Conservation (phyloP, 2,113 vertebrate genomes). For the Fregata magnificens region DNA sequence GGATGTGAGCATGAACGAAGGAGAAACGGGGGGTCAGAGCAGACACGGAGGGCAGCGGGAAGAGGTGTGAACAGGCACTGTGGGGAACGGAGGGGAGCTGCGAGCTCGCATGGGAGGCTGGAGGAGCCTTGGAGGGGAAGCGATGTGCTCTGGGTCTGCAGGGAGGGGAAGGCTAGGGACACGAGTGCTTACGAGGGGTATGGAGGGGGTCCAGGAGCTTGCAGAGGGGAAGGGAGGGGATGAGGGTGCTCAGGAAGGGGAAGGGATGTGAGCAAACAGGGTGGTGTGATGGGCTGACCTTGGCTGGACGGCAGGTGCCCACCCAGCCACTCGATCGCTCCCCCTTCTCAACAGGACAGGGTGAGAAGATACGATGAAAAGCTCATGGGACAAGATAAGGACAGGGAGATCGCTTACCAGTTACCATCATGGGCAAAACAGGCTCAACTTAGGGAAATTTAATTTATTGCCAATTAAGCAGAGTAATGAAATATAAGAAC, state of each 20-base stretch:
- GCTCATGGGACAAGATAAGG: background rate
- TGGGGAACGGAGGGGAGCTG: background rate
- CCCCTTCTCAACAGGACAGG: background rate
- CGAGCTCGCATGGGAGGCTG: rapidly evolving
- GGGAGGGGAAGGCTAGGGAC: background rate
- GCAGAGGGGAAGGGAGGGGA: background rate
- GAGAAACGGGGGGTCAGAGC: background rate
- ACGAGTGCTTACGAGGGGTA: background rate
- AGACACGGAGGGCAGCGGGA: background rate
- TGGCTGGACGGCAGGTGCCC: background rate
- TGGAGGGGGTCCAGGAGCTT: background rate
- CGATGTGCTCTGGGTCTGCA: background rate
- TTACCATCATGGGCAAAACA: background rate
- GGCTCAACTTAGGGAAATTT: background rate
- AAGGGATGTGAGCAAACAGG: background rate
- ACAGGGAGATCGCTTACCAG: background rate
- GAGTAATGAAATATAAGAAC: background rate
- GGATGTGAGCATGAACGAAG: background rate
- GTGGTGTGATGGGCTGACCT: background rate
- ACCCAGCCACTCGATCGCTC: background rate
- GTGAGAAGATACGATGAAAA: too few species aligned
- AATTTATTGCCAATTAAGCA: background rate
- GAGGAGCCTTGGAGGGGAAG: background rate
- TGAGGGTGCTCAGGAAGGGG: background rate
- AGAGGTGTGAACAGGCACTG: background rate